phyloP scores from a whole-genome alignment of 2,113 vertebrate species.

The Anser brachyrhynchus region DNA sequence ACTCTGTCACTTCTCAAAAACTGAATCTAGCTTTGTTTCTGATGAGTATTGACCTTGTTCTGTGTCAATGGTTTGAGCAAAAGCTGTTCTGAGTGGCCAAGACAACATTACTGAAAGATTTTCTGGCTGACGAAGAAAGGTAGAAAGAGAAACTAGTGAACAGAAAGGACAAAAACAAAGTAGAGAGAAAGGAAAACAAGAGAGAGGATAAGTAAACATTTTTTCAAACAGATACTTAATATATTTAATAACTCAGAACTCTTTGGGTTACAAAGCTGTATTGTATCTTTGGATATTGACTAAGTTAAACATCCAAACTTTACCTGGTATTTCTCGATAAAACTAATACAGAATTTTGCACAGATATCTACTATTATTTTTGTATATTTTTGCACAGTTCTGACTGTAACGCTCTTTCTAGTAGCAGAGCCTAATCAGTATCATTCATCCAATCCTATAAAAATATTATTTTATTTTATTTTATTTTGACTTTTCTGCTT shows the following conservation, averaged over 20 bases:
- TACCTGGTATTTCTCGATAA: not conserved
- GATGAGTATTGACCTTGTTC: not conserved
- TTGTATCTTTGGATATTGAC: not conserved
- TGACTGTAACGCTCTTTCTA: not conserved
- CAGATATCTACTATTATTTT: not conserved
- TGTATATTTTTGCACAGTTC: not conserved
- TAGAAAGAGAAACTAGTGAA: not conserved
- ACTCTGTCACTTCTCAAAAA: not conserved
- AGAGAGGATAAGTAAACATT: not conserved
- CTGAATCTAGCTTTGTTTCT: not conserved
- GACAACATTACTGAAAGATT: not conserved
- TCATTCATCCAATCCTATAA: not conserved
- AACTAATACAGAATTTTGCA: not conserved
- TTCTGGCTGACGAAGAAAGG: not conserved
- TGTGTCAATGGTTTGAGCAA: not conserved
- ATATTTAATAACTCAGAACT: not conserved
- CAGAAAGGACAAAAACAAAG: not conserved
- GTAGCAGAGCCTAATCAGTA: not conserved
- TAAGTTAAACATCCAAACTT: not conserved
- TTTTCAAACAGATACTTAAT: not conserved
- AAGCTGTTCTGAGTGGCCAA: not conserved
- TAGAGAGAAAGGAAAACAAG: not conserved
- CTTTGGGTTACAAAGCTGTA: not conserved
- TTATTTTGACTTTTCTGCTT: not conserved
- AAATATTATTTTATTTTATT: not conserved